Percentiles rank a stretch among this genome's conserved stretches.
phyloP scores from a whole-genome alignment of 1,140 invertebrate species.

The Diabrotica virgifera region DNA sequence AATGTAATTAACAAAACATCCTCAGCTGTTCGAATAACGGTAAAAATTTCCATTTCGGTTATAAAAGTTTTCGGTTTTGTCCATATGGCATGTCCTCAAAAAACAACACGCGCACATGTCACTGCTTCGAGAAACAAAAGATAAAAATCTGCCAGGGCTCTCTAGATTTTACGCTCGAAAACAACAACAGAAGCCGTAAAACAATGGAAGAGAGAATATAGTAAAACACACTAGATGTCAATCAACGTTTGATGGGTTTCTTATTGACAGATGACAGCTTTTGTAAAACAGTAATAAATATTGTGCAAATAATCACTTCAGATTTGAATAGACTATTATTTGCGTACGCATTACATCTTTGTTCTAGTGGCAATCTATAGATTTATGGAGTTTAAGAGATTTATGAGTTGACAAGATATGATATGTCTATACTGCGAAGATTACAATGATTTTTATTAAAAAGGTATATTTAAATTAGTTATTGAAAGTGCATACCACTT shows the following conservation, averaged over 20 bases:
- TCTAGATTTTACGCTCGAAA: neutral
- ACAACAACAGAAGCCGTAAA: slow-evolving; percentile 1
- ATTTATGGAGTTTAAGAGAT: neutral
- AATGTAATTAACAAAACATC: no score
- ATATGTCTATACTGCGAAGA: slow-evolving; percentile 9
- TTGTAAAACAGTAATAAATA: neutral
- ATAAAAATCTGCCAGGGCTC: slow-evolving; percentile 2
- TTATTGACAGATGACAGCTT: slow-evolving; percentile 2
- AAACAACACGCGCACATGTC: slow-evolving; percentile 1
- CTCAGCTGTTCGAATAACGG: no score
- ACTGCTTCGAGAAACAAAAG: neutral
- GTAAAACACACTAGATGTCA: neutral
- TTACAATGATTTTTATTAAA: slow-evolving; percentile 40
- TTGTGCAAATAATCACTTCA: neutral
- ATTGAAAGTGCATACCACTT: no score
- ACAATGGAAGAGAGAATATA: neutral
- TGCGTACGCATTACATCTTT: neutral
- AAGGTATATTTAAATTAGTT: slow-evolving; percentile 37
- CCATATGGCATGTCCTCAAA: neutral
- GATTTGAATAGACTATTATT: neutral
- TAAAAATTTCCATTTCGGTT: no score
- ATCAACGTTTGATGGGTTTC: neutral
- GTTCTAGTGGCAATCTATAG: neutral
- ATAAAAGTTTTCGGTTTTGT: neutral
- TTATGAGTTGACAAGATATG: neutral